These are phyloP conservation scores for Coreoperca whiteheadi DNA, from an alignment of 2,113 vertebrate genomes.

Conservation along the genomic window DNA sequence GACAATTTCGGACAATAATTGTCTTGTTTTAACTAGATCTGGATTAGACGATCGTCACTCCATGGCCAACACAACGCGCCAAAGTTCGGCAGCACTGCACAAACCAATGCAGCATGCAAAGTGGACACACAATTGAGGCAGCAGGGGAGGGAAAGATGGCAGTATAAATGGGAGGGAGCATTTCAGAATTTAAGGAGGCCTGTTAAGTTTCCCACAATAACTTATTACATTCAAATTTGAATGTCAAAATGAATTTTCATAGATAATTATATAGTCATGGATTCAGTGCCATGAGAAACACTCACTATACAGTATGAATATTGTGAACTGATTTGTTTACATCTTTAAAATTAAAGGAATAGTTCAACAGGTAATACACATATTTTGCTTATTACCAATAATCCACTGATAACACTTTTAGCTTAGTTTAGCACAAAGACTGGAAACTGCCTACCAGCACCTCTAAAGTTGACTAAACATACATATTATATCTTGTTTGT, in stretches of 20 bases:
- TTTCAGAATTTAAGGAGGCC: constrained; percentile 63
- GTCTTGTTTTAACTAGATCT: not conserved
- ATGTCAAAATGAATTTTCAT: not conserved
- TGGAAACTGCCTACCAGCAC: not conserved
- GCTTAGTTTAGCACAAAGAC: not conserved
- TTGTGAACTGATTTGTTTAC: not conserved
- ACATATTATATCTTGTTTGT: not conserved
- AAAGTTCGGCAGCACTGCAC: constrained; percentile 45
- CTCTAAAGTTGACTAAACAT: not conserved
- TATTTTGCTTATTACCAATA: no score
- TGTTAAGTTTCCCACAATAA: constrained; percentile 15
- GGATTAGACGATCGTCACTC: not conserved
- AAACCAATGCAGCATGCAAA: constrained; percentile 60
- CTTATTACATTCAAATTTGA: not conserved
- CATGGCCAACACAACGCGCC: not conserved
- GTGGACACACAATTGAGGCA: constrained; percentile 52
- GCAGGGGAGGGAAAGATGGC: constrained; percentile 18
- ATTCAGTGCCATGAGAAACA: not conserved
- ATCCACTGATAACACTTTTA: not conserved
- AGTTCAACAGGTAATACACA: not conserved
- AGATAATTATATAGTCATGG: not conserved
- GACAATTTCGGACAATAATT: not conserved
- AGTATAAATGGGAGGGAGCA: constrained; percentile 6
- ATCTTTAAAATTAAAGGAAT: not conserved
- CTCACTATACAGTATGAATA: no score